Evolutionary conservation across 1,140 invertebrate genomes (phyloP).

Genomic region (Babylonia areolata): DNA sequence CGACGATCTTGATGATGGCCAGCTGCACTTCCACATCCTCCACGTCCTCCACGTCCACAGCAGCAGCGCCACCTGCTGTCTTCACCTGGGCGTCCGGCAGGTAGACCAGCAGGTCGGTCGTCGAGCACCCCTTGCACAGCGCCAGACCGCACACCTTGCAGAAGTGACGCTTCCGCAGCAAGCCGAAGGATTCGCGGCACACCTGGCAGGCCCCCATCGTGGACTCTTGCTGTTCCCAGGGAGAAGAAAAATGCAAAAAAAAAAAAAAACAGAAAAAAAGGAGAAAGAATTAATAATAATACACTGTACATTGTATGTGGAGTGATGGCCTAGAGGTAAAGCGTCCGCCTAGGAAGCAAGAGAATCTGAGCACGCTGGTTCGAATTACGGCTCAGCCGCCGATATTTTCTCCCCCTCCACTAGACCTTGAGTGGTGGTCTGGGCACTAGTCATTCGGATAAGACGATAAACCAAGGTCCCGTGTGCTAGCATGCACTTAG

Average conservation of each 20-base stretch:
- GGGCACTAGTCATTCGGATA: too few relatives aligned
- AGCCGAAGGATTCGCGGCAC: constrained; percentile 55
- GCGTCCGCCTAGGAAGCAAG: too few relatives aligned
- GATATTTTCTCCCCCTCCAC: too few relatives aligned
- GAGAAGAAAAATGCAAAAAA: not conserved
- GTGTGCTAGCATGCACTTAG: too few relatives aligned
- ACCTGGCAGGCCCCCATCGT: constrained; percentile 54
- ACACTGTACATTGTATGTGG: not conserved
- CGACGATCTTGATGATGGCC: constrained; percentile 64
- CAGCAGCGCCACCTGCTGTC: not conserved
- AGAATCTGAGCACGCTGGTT: too few relatives aligned
- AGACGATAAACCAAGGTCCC: too few relatives aligned
- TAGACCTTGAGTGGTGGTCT: too few relatives aligned
- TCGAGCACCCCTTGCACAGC: constrained; percentile 64
- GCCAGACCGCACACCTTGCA: constrained; percentile 65
- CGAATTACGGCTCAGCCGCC: too few relatives aligned
- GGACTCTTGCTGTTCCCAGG: constrained; percentile 59
- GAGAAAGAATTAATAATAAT: not conserved
- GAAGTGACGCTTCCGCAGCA: constrained; percentile 56
- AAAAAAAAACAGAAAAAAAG: too few relatives aligned
- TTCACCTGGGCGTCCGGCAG: constrained; percentile 52
- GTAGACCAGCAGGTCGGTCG: constrained; percentile 62
- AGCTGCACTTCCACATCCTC: constrained; percentile 46
- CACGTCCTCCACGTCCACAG: not conserved
- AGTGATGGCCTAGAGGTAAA: too few relatives aligned